These are phyloP conservation scores for Trisateles emortualis DNA, from an alignment of 2,888 invertebrate species.

Conservation along the genomic window DNA sequence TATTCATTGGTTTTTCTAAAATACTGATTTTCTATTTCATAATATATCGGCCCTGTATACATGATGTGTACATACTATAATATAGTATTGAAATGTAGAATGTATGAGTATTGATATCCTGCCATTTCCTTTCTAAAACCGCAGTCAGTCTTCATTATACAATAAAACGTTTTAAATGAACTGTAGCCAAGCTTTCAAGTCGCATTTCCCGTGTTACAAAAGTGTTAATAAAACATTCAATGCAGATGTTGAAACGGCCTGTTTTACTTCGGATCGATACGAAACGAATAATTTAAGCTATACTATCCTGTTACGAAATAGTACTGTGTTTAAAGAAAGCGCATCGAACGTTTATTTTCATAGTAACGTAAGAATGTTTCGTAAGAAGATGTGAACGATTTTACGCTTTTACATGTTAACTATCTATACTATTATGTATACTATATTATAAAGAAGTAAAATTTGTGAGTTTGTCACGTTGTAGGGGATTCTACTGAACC, in stretches of 20 bases:
- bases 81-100: too few species aligned
- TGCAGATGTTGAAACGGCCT: constrained; percentile 37
- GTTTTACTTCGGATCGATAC: constrained; percentile 38
- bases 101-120: too few species aligned
- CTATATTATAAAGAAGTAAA: too few species aligned
- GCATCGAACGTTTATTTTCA: constrained; percentile 42
- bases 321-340: constrained; percentile 45
- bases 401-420: constrained; percentile 7
- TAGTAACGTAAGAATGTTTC: constrained; percentile 35
- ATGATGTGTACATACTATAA: too few species aligned
- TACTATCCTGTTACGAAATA: constrained; percentile 52
- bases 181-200: constrained; percentile 19
- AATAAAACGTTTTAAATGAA: neutral
- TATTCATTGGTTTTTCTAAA: too few species aligned
- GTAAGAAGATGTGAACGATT: constrained; percentile 5
- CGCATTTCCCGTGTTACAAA: constrained; percentile 31
- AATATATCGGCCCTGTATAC: too few species aligned
- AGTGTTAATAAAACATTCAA: constrained; percentile 52
- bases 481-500: too few species aligned
- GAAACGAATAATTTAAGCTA: constrained; percentile 59
- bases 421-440: too few species aligned
- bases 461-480: too few species aligned
- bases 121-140: neutral
- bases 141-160: neutral
- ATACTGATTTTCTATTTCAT: too few species aligned